phyloP scores from a whole-genome alignment of 2,113 vertebrate genomes.

The Pseudorasbora parva region DNA sequence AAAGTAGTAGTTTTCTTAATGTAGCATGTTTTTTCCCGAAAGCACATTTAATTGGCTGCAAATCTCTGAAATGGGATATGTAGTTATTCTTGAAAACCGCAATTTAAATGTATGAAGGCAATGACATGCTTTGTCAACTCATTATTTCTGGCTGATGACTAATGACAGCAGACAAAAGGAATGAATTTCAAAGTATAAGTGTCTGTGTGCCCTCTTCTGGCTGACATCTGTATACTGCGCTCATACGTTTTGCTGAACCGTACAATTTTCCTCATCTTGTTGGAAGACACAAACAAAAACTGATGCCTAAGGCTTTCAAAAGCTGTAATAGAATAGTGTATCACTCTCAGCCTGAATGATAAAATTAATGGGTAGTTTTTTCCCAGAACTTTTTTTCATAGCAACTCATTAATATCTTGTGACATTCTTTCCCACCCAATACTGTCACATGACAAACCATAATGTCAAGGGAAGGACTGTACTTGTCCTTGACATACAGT shows the following conservation, averaged over 20 bases:
- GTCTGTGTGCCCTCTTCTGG: conserved; percentile 73
- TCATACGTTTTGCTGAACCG: neutral
- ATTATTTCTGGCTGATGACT: neutral
- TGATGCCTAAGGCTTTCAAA: neutral
- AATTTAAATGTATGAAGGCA: neutral
- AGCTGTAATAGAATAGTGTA: neutral
- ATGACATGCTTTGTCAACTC: neutral
- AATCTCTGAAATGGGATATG: neutral
- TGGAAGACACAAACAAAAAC: neutral
- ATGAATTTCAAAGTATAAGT: conserved; percentile 38
- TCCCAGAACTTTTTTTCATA: neutral
- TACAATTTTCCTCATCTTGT: neutral
- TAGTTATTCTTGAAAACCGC: neutral
- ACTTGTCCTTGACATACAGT: neutral
- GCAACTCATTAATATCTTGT: neutral
- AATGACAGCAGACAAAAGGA: neutral
- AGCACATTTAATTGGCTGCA: neutral
- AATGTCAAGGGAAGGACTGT: neutral
- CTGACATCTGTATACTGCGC: conserved; percentile 1
- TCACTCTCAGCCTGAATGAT: neutral
- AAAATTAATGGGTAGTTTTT: neutral
- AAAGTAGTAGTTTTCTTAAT: neutral
- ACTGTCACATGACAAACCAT: neutral
- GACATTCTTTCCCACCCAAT: neutral
- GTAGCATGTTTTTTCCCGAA: neutral